These are phyloP conservation scores for Catostylus mosaicus DNA, from an alignment of 30 jellyfish, hydroid and myxozoan species.

Conservation along the genomic window DNA sequence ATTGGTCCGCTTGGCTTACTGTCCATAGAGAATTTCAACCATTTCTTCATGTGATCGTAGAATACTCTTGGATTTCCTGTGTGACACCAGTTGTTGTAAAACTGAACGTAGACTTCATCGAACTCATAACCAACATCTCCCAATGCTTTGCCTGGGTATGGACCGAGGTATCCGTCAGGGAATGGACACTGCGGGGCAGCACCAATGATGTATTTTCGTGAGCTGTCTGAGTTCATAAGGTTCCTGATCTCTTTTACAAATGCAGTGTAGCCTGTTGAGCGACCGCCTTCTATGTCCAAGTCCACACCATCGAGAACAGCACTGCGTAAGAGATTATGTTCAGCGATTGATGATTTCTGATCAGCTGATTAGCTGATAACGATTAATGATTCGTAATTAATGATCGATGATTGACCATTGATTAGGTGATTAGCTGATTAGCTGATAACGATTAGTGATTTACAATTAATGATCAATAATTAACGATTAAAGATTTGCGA, in stretches of 20 bases:
- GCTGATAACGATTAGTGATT: too few relatives aligned
- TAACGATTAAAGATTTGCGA: too few relatives aligned
- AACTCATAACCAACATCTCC: conserved; percentile 95
- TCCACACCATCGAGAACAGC: conserved; percentile 98
- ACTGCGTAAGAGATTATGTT: conserved; percentile 41
- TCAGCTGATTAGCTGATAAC: too few relatives aligned
- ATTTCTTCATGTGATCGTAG: conserved; percentile 77
- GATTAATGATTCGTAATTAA: too few relatives aligned
- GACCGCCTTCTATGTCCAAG: conserved; percentile 95
- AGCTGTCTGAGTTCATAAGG: conserved; percentile 73
- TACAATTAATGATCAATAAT: too few relatives aligned
- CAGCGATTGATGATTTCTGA: too few relatives aligned
- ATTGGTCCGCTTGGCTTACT: conserved; percentile 81
- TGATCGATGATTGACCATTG: too few relatives aligned
- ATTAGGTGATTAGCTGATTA: too few relatives aligned
- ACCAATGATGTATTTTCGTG: conserved; percentile 81
- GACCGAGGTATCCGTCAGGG: conserved; percentile 97
- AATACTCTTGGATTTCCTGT: conserved; percentile 93
- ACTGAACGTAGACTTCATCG: conserved; percentile 96
- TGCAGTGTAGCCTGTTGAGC: conserved; percentile 85
- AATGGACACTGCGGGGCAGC: conserved; percentile 99
- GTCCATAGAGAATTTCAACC: conserved; percentile 82
- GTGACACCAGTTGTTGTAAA: conserved; percentile 98
- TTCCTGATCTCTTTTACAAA: conserved; percentile 84
- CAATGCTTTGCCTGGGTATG: conserved; percentile 88